phyloP scores from a whole-genome alignment of 2,888 invertebrate genomes.

The Belgica antarctica region DNA sequence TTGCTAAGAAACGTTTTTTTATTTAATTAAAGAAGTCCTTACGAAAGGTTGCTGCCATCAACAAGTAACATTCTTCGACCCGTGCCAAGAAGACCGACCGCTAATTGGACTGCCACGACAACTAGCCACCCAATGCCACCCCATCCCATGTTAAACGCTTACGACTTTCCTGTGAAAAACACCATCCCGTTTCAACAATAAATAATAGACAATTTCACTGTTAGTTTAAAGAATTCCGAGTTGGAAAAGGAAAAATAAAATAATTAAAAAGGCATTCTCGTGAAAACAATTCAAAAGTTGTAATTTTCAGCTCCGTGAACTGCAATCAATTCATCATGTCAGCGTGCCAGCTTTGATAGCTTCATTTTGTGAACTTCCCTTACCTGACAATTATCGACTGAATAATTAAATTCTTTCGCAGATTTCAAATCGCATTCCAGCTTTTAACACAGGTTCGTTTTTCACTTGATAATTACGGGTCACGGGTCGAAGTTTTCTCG shows the following conservation, averaged over 20 bases:
- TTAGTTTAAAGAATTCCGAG: background rate
- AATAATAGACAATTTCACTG: background rate
- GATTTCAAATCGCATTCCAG: background rate
- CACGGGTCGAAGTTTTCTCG: no score
- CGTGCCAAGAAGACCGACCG: conserved; percentile 52
- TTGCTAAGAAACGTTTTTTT: conserved; percentile 18
- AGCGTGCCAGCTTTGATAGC: background rate
- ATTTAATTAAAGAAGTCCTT: background rate
- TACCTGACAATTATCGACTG: background rate
- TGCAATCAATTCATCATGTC: background rate
- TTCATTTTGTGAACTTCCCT: conserved; percentile 6
- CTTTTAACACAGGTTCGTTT: no score
- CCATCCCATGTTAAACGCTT: background rate
- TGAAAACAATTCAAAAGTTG: conserved; percentile 2
- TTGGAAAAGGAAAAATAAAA: no score
- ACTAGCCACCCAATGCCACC: background rate
- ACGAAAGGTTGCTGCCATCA: conserved; percentile 7
- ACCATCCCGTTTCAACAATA: conserved; percentile 10
- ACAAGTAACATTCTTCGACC: conserved; percentile 50
- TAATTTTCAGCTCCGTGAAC: background rate
- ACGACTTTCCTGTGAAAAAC: background rate
- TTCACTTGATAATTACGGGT: no score
- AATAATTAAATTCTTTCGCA: background rate
- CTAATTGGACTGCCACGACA: conserved; percentile 10
- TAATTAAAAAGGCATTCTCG: background rate